A percentile compares a stretch with the other conserved stretches of the same genome.
Evolutionary conservation across 2,888 invertebrate species (phyloP).

Genomic region (Drosophila rubida): DNA sequence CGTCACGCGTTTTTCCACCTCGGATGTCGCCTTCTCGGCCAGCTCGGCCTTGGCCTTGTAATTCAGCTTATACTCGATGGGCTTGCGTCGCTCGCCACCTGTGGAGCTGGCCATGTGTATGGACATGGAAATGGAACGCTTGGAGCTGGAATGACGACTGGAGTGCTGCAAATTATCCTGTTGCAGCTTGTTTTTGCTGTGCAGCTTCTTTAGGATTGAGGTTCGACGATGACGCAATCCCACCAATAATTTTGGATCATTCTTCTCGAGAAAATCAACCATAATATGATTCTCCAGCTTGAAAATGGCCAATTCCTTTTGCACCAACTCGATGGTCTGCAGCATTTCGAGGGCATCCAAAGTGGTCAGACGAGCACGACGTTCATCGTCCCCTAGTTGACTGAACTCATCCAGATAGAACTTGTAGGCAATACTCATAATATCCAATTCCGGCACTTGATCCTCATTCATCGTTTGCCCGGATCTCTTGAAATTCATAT

Average conservation of each 20-base stretch:
- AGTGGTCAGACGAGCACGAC: constrained; percentile 40
- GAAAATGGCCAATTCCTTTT: constrained; percentile 68
- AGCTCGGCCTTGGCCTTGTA: constrained; percentile 81
- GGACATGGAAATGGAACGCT: constrained; percentile 60
- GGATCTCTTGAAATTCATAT: constrained; percentile 11
- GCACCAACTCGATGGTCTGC: constrained; percentile 66
- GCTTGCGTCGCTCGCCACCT: constrained; percentile 46
- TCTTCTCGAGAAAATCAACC: constrained; percentile 81
- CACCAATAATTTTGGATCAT: constrained; percentile 81
- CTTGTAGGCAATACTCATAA: constrained; percentile 59
- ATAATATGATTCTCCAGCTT: constrained; percentile 82
- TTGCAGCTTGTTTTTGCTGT: constrained; percentile 20
- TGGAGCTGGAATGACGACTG: constrained; percentile 58
- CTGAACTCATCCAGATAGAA: constrained; percentile 58
- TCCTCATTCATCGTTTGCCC: neutral
- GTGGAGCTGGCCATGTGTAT: constrained; percentile 26
- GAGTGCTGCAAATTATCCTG: constrained; percentile 37
- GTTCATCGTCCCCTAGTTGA: constrained; percentile 51
- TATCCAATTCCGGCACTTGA: constrained; percentile 56
- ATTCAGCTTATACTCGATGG: constrained; percentile 74
- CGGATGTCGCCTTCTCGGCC: constrained; percentile 79
- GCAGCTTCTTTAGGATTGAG: constrained; percentile 51
- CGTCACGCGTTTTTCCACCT: constrained; percentile 72
- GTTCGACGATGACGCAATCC: constrained; percentile 74
- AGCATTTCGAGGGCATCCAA: constrained; percentile 79